Evolutionary conservation across 2,797 vertebrate species (phyloP).

Genomic region (Muscicapa comitata): DNA sequence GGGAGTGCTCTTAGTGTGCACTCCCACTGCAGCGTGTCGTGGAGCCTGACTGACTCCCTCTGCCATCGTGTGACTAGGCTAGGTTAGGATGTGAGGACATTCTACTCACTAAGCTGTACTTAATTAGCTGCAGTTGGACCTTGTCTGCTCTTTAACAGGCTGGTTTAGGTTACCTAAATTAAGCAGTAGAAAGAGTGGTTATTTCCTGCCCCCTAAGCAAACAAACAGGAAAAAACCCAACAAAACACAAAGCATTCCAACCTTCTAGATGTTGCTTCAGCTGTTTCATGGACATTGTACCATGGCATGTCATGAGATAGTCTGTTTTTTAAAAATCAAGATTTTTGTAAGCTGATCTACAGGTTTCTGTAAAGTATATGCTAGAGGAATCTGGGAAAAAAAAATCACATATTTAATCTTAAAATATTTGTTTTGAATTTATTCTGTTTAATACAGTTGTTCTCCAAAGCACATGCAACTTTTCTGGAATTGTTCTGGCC

Average conservation of each 20-base stretch:
- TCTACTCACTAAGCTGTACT: not conserved
- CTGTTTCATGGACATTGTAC: not conserved
- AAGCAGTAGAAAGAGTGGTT: not conserved
- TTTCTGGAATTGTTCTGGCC: not conserved
- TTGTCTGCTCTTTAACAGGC: not conserved
- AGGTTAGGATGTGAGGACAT: not conserved
- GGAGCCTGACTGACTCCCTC: not conserved
- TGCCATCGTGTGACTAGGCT: not conserved
- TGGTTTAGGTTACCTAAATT: not conserved
- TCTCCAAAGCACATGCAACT: not conserved
- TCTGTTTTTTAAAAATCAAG: not conserved
- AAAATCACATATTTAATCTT: accelerated
- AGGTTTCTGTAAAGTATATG: not conserved
- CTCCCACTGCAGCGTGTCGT: not conserved
- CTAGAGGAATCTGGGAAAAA: not conserved
- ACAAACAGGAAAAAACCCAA: not conserved
- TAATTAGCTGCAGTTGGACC: not conserved
- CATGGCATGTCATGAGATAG: not conserved
- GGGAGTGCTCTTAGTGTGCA: not conserved
- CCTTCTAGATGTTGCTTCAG: not conserved
- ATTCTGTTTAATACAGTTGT: not conserved
- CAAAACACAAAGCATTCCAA: not conserved
- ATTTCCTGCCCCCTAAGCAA: not conserved
- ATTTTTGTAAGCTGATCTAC: not conserved
- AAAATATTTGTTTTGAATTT: not conserved